These are phyloP conservation scores for Irena cyanogastra DNA, from an alignment of 2,113 vertebrate species.

Conservation along the genomic window DNA sequence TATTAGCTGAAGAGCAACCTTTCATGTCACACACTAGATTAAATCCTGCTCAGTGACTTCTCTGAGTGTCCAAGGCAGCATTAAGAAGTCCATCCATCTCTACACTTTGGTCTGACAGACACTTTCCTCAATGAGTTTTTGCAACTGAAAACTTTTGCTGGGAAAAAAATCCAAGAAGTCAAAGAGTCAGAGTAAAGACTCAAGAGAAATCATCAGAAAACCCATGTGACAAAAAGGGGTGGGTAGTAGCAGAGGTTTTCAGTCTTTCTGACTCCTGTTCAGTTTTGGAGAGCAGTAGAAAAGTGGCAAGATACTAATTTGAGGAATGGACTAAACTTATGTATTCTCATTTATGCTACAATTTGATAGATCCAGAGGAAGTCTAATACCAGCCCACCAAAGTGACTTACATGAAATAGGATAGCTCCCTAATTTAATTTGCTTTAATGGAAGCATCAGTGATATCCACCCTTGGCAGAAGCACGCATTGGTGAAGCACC, in stretches of 20 bases:
- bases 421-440: not conserved
- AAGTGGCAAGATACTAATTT: not conserved
- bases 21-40: conserved; percentile 3
- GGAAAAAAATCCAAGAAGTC: not conserved
- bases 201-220: not conserved
- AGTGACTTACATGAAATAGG: not conserved
- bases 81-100: not conserved
- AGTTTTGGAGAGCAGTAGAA: not conserved
- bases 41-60: conserved; percentile 7
- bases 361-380: not conserved
- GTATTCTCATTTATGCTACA: not conserved
- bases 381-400: not conserved
- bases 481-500: not conserved
- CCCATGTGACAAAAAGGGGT: not conserved
- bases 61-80: not conserved
- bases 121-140: not conserved
- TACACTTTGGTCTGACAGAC: not conserved
- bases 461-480: not conserved
- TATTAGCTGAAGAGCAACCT: not conserved
- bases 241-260: not conserved
- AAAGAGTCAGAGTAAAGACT: not conserved
- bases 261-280: not conserved
- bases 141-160: not conserved
- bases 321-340: not conserved
- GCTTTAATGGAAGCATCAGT: not conserved